A percentile compares a stretch with the other conserved stretches of the same genome.
These are phyloP conservation scores for Onychostruthus taczanowskii DNA, from an alignment of 2,113 vertebrate genomes.

Conservation along the genomic window DNA sequence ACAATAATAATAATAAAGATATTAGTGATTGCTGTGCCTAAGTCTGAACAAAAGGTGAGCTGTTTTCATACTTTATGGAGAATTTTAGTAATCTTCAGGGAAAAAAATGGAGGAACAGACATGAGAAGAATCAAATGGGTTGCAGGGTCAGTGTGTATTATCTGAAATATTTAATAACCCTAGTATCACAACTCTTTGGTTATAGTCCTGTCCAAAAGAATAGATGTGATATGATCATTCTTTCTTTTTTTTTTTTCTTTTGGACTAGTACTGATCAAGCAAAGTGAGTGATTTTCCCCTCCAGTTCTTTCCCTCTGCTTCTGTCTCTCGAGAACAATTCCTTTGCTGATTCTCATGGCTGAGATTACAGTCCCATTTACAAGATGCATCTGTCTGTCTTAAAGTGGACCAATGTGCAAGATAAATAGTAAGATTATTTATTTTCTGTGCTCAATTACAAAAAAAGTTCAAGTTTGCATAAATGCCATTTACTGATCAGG, in stretches of 20 bases:
- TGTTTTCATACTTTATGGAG: background rate
- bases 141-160: background rate
- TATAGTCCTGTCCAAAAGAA: background rate
- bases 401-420: background rate
- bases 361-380: constrained; percentile 5
- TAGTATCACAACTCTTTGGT: background rate
- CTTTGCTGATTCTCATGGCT: constrained; percentile 1
- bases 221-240: background rate
- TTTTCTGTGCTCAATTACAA: background rate
- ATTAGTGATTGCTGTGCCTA: background rate
- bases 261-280: background rate
- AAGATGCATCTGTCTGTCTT: background rate
- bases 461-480: background rate
- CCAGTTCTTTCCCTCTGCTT: background rate
- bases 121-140: background rate
- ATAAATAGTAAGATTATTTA: constrained; percentile 16
- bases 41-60: background rate
- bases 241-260: background rate
- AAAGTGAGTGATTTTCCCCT: constrained; percentile 37
- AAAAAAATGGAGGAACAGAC: background rate
- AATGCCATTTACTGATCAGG: background rate
- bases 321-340: constrained; percentile 37
- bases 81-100: background rate
- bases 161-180: constrained; percentile 21
- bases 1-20: background rate